Percentiles rank a stretch among this genome's conserved stretches.
These are phyloP conservation scores for Linurgus olivaceus DNA, from an alignment of 2,797 vertebrate genomes.

Conservation along the genomic window DNA sequence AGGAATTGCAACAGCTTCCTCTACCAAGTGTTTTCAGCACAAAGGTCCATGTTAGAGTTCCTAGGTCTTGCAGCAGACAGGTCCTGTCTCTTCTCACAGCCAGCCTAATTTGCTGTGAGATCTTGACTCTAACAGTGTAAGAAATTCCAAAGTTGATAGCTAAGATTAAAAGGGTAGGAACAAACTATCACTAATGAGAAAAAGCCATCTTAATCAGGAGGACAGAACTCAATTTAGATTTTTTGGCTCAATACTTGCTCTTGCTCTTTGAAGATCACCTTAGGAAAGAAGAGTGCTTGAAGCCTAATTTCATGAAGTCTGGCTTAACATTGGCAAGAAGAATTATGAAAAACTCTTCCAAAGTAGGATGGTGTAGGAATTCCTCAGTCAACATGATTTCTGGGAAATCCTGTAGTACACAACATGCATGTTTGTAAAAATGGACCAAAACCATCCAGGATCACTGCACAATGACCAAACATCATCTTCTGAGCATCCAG, in stretches of 20 bases:
- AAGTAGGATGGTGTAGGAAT: background rate
- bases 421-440: fast-evolving
- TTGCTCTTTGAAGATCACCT: background rate
- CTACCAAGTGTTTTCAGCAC: background rate
- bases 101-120: background rate
- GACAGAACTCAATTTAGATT: background rate
- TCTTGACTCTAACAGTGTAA: background rate
- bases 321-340: background rate
- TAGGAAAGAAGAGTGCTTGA: background rate
- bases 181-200: background rate
- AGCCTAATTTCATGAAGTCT: background rate
- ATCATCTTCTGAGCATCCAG: background rate
- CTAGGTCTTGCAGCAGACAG: background rate
- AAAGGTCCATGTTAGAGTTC: background rate
- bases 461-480: background rate
- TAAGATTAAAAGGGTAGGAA: background rate
- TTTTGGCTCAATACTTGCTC: background rate
- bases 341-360: background rate
- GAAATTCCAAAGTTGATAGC: background rate
- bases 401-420: background rate
- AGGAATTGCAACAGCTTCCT: background rate
- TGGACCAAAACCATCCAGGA: background rate
- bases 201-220: background rate
- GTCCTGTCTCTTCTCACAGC: background rate
- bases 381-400: background rate